Conservation (phyloP, 2,797 vertebrate species). For the Sebastes ruberrimus region DNA sequence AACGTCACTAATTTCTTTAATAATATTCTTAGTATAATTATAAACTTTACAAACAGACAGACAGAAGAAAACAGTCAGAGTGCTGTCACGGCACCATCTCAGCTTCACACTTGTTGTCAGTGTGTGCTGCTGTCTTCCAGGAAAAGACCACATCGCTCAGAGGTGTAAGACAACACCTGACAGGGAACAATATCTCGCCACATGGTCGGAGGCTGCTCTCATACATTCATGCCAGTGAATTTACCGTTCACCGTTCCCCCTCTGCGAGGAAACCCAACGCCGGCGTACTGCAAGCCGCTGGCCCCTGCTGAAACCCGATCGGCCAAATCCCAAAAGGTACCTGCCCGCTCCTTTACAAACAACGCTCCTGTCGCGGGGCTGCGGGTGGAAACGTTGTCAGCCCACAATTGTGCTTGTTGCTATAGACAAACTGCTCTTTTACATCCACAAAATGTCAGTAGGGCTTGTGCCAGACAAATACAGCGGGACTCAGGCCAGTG, state of each 20-base stretch:
- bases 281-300: constrained; percentile 21
- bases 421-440: constrained; percentile 59
- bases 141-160: constrained; percentile 75
- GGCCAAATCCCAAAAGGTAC: constrained; percentile 51
- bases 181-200: constrained; percentile 79
- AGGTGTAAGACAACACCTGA: constrained; percentile 81
- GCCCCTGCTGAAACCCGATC: constrained; percentile 73
- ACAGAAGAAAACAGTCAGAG: constrained; percentile 6
- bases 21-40: not conserved
- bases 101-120: constrained; percentile 25
- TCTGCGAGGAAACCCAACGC: constrained; percentile 77
- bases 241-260: constrained; percentile 56
- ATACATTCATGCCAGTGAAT: constrained; percentile 59
- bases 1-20: not conserved
- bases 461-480: constrained; percentile 48
- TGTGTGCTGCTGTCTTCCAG: constrained; percentile 63
- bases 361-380: constrained; percentile 8
- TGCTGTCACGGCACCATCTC: not conserved
- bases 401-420: constrained; percentile 45
- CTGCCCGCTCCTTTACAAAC: constrained; percentile 42
- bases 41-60: constrained; percentile 6
- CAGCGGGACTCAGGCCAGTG: constrained; percentile 53
- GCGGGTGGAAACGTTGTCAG: constrained; percentile 57
- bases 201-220: constrained; percentile 59
- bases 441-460: constrained; percentile 43